Percentiles rank a stretch among this genome's conserved stretches.
phyloP scores from a whole-genome alignment of 2,113 vertebrate species.

The Gorsachius goisagi region DNA sequence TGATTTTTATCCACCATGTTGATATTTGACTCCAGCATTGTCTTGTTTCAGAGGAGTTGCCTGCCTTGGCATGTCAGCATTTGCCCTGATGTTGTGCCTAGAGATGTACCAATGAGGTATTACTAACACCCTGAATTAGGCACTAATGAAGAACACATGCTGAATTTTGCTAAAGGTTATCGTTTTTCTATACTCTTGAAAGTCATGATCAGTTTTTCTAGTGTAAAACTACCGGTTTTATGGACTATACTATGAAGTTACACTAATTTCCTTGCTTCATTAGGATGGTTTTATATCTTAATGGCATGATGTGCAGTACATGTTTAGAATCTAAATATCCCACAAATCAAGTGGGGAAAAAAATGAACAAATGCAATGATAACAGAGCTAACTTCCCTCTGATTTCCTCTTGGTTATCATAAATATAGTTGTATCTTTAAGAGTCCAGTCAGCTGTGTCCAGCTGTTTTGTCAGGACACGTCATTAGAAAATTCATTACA shows the following conservation, averaged over 20 bases:
- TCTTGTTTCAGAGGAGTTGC: background rate
- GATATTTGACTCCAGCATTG: background rate
- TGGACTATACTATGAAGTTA: background rate
- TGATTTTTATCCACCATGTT: background rate
- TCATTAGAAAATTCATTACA: background rate
- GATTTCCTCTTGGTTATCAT: background rate
- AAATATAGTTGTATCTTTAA: background rate
- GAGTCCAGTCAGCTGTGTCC: conserved; percentile 19
- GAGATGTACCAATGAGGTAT: background rate
- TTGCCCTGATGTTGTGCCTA: background rate
- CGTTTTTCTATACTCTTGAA: background rate
- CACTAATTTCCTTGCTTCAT: background rate
- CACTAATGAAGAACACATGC: background rate
- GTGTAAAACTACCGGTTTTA: background rate
- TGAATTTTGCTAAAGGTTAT: background rate
- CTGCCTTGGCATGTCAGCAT: background rate
- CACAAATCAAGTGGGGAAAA: background rate
- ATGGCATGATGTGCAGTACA: background rate
- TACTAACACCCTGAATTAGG: background rate
- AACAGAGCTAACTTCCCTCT: background rate
- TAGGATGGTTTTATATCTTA: background rate
- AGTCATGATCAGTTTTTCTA: background rate
- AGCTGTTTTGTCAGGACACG: background rate
- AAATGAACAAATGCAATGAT: background rate
- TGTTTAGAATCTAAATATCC: background rate